Conservation (phyloP, 2,113 vertebrate species). For the Gallinago paraguaiae region DNA sequence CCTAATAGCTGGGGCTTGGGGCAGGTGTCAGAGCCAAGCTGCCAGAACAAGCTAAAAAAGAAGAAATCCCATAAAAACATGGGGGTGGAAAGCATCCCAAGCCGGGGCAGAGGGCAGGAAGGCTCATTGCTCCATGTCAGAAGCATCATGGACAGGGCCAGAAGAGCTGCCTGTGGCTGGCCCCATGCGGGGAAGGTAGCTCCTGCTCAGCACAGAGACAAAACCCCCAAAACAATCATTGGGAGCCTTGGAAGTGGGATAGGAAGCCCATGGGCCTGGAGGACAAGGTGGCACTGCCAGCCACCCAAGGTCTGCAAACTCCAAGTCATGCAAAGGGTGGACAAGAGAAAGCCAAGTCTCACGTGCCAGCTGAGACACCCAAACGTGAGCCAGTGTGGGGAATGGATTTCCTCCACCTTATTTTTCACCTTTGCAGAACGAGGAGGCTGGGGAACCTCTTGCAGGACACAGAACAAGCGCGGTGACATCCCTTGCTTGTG, state of each 20-base stretch:
- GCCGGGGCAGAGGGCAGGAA: accelerated
- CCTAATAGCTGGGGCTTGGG: not conserved
- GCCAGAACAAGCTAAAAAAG: not conserved
- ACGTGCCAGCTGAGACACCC: not conserved
- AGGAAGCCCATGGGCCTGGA: accelerated
- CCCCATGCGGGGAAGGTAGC: accelerated
- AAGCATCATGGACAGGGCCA: accelerated
- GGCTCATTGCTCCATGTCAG: not conserved
- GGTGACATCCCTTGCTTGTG: not conserved
- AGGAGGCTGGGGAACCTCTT: not conserved
- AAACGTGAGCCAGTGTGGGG: accelerated
- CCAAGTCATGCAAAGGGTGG: not conserved
- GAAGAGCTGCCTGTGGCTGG: not conserved
- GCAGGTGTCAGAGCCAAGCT: not conserved
- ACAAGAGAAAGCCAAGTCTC: not conserved
- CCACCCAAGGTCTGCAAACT: not conserved
- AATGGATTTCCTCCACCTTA: not conserved
- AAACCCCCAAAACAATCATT: accelerated
- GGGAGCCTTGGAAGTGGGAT: not conserved
- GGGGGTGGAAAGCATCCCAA: not conserved
- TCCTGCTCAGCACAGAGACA: not conserved
- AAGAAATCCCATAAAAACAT: not conserved
- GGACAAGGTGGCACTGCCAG: accelerated
- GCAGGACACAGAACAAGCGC: not conserved
- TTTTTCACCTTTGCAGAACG: not conserved